These are phyloP conservation scores for Sminthopsis crassicaudata DNA, from an alignment of 2,113 vertebrate genomes.

Conservation along the genomic window DNA sequence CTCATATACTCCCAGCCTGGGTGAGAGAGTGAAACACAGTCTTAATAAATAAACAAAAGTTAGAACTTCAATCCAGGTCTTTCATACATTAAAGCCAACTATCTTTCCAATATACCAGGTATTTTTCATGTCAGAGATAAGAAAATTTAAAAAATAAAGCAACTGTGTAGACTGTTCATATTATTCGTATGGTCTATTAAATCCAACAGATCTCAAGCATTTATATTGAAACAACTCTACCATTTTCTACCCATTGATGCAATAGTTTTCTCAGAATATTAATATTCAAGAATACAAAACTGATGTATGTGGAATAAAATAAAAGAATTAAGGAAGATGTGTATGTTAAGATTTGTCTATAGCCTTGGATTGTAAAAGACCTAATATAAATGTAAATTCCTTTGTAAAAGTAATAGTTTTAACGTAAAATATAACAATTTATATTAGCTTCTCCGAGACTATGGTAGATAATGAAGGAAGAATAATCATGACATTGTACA, in stretches of 20 bases:
- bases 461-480: not conserved
- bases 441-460: not conserved
- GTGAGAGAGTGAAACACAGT: no score
- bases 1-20: no score
- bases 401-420: not conserved
- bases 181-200: not conserved
- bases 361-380: not conserved
- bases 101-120: not conserved
- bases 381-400: not conserved
- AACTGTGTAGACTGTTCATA: not conserved
- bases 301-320: not conserved
- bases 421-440: not conserved
- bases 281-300: not conserved
- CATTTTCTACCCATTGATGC: not conserved
- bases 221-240: fast-evolving
- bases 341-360: not conserved
- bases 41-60: no score
- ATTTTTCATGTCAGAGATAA: not conserved
- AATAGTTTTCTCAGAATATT: not conserved
- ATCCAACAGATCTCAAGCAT: not conserved
- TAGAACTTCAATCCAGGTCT: not conserved
- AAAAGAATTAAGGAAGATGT: not conserved
- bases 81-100: not conserved
- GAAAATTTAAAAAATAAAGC: not conserved
- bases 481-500: not conserved